Evolutionary conservation across 2,113 vertebrate genomes (phyloP).

Genomic region (Solea senegalensis): DNA sequence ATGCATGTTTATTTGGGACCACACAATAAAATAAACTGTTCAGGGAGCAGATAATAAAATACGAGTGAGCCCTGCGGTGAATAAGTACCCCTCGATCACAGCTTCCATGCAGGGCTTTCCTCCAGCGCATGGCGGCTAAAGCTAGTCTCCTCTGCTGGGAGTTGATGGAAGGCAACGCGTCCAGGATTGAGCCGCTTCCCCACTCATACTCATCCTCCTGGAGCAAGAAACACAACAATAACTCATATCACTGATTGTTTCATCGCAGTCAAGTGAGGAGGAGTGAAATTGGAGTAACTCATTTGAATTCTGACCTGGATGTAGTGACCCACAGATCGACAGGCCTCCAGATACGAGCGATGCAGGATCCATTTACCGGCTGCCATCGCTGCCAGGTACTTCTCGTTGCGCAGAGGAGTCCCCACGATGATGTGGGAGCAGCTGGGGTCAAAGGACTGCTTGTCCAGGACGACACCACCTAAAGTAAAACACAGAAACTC

Average conservation of each 20-base stretch:
- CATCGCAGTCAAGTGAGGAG: background rate
- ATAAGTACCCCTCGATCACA: conserved; percentile 73
- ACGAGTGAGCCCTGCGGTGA: background rate
- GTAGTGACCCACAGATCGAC: conserved; percentile 85
- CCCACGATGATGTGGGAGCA: conserved; percentile 97
- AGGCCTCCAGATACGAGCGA: conserved; percentile 94
- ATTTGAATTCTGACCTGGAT: conserved; percentile 79
- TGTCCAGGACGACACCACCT: conserved; percentile 93
- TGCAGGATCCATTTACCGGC: conserved; percentile 98
- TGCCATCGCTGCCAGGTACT: conserved; percentile 95
- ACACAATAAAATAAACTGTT: background rate
- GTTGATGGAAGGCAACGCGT: conserved; percentile 86
- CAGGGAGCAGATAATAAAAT: background rate
- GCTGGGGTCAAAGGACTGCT: conserved; percentile 93
- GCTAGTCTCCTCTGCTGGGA: conserved; percentile 90
- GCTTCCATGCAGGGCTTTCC: conserved; percentile 85
- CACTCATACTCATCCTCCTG: conserved; percentile 98
- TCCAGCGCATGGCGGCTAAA: conserved; percentile 93
- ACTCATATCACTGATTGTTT: background rate
- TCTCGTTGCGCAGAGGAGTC: conserved; percentile 94
- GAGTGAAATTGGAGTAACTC: background rate
- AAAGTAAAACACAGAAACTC: background rate
- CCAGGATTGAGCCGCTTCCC: conserved; percentile 91
- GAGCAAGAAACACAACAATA: conserved; percentile 17
- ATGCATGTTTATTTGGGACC: background rate